Evolutionary conservation across 2,797 vertebrate genomes (phyloP).

Genomic region (Bradypodion ventrale): DNA sequence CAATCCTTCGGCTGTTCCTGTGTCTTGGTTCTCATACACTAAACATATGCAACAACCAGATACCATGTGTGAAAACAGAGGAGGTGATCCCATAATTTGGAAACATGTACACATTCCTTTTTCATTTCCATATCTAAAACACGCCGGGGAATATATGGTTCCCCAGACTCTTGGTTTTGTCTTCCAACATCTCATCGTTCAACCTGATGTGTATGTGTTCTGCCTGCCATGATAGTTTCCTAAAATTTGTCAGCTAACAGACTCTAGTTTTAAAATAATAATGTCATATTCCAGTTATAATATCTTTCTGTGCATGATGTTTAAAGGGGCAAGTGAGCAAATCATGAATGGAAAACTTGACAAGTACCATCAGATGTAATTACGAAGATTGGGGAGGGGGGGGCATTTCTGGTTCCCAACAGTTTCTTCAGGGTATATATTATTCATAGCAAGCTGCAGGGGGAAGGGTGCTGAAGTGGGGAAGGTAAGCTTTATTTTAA

Average conservation of each 20-base stretch:
- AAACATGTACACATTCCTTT: not conserved
- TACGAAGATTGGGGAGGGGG: not conserved
- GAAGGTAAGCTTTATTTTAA: not conserved
- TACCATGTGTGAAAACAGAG: not conserved
- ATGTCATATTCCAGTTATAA: conserved; percentile 47
- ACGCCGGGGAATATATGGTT: conserved; percentile 4
- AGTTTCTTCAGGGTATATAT: not conserved
- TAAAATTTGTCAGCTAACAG: conserved; percentile 39
- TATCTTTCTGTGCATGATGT: conserved; percentile 55
- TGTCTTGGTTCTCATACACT: no score
- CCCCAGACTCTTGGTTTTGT: conserved; percentile 25
- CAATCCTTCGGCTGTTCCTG: no score
- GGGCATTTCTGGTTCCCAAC: not conserved
- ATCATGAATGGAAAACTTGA: not conserved
- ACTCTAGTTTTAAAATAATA: conserved; percentile 46
- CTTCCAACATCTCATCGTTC: conserved; percentile 33
- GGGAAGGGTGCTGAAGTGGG: not conserved
- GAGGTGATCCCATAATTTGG: not conserved
- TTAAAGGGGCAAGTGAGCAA: conserved; percentile 6
- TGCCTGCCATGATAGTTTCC: conserved; percentile 30
- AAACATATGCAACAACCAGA: not conserved
- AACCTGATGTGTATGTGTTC: conserved; percentile 27
- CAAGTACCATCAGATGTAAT: conserved; percentile 36
- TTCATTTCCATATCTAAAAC: conserved; percentile 45
- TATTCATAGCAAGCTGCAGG: conserved; percentile 16